phyloP scores from a whole-genome alignment of 2,113 vertebrate genomes.

The Tyto alba region DNA sequence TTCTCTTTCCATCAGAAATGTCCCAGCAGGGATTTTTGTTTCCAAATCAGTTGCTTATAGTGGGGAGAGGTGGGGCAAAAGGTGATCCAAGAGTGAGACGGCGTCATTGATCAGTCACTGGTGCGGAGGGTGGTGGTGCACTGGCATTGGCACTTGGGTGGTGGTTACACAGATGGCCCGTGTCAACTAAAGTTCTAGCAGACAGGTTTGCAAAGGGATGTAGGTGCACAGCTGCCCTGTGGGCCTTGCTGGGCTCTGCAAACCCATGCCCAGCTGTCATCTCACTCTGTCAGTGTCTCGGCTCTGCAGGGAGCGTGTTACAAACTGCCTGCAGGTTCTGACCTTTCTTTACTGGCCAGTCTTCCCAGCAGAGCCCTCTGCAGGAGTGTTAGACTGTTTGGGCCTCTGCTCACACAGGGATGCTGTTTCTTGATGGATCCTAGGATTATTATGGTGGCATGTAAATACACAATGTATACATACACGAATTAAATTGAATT shows the following conservation, averaged over 20 bases:
- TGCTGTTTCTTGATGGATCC: neutral
- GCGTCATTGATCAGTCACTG: neutral
- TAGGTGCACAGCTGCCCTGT: neutral
- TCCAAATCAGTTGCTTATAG: neutral
- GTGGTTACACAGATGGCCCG: slow-evolving; percentile 7
- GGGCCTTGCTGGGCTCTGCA: slow-evolving; percentile 33
- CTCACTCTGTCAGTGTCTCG: neutral
- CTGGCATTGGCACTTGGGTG: neutral
- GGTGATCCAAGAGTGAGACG: neutral
- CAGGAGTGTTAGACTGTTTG: neutral
- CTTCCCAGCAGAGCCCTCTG: neutral
- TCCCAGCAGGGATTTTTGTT: neutral
- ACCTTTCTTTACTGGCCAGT: neutral
- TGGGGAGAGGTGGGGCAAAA: neutral
- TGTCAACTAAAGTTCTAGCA: slow-evolving; percentile 9
- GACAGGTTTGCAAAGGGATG: slow-evolving; percentile 16
- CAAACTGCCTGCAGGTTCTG: neutral
- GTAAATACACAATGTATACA: neutral
- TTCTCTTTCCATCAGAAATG: neutral
- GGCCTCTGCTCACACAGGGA: neutral
- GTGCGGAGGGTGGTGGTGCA: neutral
- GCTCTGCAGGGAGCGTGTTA: neutral
- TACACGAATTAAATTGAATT: neutral
- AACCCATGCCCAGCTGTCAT: slow-evolving; percentile 4
- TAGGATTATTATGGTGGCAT: neutral